A percentile compares a stretch with the other conserved stretches of the same genome.
Conservation (phyloP, 2,113 vertebrate species). For the Tichodroma muraria region DNA sequence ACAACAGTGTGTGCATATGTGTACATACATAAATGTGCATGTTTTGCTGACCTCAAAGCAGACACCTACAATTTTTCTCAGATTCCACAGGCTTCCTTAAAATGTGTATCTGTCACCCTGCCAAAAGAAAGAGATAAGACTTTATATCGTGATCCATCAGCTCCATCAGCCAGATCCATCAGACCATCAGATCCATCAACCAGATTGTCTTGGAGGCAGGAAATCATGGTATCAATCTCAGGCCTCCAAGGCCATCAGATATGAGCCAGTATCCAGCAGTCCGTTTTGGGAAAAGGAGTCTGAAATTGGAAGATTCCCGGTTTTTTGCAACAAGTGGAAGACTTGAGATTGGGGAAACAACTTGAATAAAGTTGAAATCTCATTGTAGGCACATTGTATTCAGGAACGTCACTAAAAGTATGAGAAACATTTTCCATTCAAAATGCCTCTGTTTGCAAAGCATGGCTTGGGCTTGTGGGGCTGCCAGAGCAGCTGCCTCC, state of each 20-base stretch:
- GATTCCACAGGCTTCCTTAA: not conserved
- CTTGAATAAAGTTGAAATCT: not conserved
- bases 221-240: not conserved
- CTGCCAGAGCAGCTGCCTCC: not conserved
- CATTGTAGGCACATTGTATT: too few relatives aligned
- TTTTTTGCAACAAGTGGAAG: not conserved
- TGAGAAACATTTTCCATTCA: not conserved
- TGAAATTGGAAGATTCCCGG: rapidly evolving
- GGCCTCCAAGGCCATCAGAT: not conserved
- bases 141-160: too few relatives aligned
- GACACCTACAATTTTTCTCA: not conserved
- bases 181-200: not conserved
- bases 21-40: not conserved
- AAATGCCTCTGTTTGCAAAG: not conserved
- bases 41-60: not conserved
- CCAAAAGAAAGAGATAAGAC: not conserved
- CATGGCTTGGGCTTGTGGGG: not conserved
- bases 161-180: too few relatives aligned
- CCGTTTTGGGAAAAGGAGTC: not conserved
- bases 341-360: not conserved
- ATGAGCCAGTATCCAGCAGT: not conserved
- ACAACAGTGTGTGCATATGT: rapidly evolving
- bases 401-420: not conserved
- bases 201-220: not conserved
- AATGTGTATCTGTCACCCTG: not conserved